Evolutionary conservation across 2,113 vertebrate genomes (phyloP), one percentile per base, ranked within the genome.

Genomic region (Pycnonotus jocosus): DNA sequence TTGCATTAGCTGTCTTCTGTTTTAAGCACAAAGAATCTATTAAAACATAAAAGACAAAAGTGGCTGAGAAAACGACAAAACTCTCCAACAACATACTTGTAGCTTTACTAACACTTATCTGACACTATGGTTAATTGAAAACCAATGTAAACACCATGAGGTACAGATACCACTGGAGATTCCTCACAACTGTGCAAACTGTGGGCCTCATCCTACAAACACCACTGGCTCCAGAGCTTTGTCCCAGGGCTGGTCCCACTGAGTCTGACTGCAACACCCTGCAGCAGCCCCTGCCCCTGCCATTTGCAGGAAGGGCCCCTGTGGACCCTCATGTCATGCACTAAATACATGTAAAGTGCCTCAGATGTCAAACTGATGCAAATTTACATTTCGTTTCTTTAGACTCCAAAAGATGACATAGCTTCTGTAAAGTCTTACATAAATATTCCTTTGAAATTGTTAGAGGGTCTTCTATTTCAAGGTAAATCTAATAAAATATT

Each of bases 391-490:
- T 82, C 3, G 17, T 50, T 74, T 66, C 56, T 86, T 80, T n/a
- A 90, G 69, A 47, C 38, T n/a, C 40, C 78, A 76, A 91, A 91
- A 92, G 83, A 20, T 81, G 68, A 65, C 70, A 76, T 3, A 77
- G 76, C 81, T 95, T 89, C 53, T 44, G 60, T 88, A 88, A 91
- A 83, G 53, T 70, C 69, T 88, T 86, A 25, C 33, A 95, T n/a
- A 96, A 91, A 89, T 65, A 81, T 17, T 85, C 50, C 60, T 50
- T 90, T 60, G 82, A 92, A 95, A 90, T 50, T 81, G n/a, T 28
- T 12, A 86, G 62, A 94, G 33, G 24, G n/a, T 72, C 73, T 91
- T 66, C 44, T 72, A 24, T 62, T 84, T 92, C 85, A 78, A 70
- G 54, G 51, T 80, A 82, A 83, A 89, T 74, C 38, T 87, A 68